Evolutionary conservation across 2,797 vertebrate genomes (phyloP), one percentile per base, ranked within the genome.

Genomic region (Mastacembelus armatus): DNA sequence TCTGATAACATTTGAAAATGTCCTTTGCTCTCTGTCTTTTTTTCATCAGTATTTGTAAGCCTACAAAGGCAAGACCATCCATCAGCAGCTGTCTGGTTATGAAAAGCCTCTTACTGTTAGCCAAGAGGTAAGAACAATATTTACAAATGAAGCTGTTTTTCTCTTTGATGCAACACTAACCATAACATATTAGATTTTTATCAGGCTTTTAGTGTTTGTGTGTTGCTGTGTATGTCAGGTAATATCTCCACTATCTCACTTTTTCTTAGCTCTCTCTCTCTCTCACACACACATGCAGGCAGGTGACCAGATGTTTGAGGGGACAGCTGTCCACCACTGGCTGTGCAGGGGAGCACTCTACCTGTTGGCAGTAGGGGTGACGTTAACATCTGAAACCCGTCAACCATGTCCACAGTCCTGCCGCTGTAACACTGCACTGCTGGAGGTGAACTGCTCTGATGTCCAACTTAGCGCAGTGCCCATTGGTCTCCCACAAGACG

Each of bases 391-490:
- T 42, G 84, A 87, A 15, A 68, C 88, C 0, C 75, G 83, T 36
- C 58, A 33, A 76, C 60, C 73, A 45, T 96, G 96, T 74, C 94
- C 93, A 0, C 72, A 85, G 1, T 39, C 62, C n/a, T 97, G 96
- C 50, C 84, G 87, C 52, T 97, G 96, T 21, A 52, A 81, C 61
- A 32, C 83, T 1, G 77, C 85, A 7, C 64, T 83, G 64, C 90
- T 80, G 36, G 85, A 89, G 10, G 93, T 93, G 27, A 91, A 95
- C 78, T 97, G 96, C 36, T 94, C 92, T 3, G 82, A 84, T 1
- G 66, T 89, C 50, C 89, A 88, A 18, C 85, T 96, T 4, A 77
- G 82, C 6, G 30, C 83, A 0, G 87, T 95, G 16, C 96, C 95
- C 0, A 59, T 80, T 3, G 78, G 77, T 15, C 81, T 97, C 59